phyloP scores from a whole-genome alignment of 2,888 invertebrate genomes.

The Agrotis segetum region DNA sequence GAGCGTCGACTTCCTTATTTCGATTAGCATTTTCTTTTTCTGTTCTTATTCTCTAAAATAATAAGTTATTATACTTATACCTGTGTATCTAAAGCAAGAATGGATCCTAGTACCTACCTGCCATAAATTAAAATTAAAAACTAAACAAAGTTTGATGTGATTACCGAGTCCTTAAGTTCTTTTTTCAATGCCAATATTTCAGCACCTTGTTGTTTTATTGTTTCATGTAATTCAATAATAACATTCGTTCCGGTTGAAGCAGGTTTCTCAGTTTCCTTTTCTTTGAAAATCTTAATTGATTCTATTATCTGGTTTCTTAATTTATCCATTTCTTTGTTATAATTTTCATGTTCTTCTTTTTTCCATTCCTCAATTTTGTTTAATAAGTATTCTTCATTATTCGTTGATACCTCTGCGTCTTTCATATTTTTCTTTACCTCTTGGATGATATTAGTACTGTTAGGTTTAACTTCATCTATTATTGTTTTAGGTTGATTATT shows the following conservation, averaged over 20 bases:
- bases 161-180: conserved; percentile 84
- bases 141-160: not conserved
- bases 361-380: conserved; percentile 89
- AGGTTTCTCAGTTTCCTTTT: conserved; percentile 69
- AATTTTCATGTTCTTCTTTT: conserved; percentile 89
- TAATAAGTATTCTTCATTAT: conserved; percentile 77
- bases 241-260: conserved; percentile 74
- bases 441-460: conserved; percentile 35
- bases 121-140: not conserved
- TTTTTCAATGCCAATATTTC: conserved; percentile 88
- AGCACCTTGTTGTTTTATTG: conserved; percentile 88
- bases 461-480: conserved; percentile 43
- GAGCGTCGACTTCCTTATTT: conserved; percentile 78
- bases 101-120: not conserved
- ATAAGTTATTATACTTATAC: too few species aligned
- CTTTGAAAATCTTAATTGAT: conserved; percentile 80
- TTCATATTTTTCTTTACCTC: conserved; percentile 70
- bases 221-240: conserved; percentile 82
- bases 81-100: not conserved
- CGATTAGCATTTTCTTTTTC: conserved; percentile 74
- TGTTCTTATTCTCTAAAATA: conserved; percentile 74
- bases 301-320: conserved; percentile 84
- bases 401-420: conserved; percentile 81
- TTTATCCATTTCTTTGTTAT: conserved; percentile 88
- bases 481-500: conserved; percentile 44